phyloP scores from a whole-genome alignment of 2,113 vertebrate genomes.

The Vidua macroura region DNA sequence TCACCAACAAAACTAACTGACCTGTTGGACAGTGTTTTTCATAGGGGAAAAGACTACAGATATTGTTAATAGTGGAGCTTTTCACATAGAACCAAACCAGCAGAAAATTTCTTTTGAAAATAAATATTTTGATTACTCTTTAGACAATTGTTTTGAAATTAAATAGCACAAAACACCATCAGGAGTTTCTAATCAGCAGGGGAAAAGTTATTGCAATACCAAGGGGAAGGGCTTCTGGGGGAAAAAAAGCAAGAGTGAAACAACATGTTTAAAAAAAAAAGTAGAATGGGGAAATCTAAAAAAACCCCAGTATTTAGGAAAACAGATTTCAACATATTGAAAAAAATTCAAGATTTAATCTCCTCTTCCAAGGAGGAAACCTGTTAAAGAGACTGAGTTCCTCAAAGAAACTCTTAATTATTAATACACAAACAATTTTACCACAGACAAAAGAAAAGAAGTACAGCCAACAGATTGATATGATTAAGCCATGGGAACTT shows the following conservation, averaged over 20 bases:
- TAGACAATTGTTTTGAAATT: background rate
- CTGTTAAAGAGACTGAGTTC: background rate
- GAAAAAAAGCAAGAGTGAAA: background rate
- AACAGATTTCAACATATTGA: background rate
- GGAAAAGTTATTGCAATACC: background rate
- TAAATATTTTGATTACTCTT: background rate
- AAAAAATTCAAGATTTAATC: background rate
- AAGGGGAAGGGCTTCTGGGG: background rate
- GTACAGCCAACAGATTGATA: background rate
- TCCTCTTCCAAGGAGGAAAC: background rate
- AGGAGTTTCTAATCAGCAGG: background rate
- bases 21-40: background rate
- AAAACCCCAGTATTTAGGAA: background rate
- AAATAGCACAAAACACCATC: background rate
- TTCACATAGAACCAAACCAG: background rate
- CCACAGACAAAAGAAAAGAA: background rate
- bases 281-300: background rate
- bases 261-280: background rate
- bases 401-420: background rate
- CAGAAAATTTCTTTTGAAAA: background rate
- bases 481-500: background rate
- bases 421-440: background rate
- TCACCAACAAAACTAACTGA: background rate
- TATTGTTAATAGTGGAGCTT: background rate
- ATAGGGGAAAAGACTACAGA: background rate